Percentiles rank a stretch among this genome's conserved stretches.
phyloP scores from a whole-genome alignment of 2,797 vertebrate genomes.

The Lacerta viridis region DNA sequence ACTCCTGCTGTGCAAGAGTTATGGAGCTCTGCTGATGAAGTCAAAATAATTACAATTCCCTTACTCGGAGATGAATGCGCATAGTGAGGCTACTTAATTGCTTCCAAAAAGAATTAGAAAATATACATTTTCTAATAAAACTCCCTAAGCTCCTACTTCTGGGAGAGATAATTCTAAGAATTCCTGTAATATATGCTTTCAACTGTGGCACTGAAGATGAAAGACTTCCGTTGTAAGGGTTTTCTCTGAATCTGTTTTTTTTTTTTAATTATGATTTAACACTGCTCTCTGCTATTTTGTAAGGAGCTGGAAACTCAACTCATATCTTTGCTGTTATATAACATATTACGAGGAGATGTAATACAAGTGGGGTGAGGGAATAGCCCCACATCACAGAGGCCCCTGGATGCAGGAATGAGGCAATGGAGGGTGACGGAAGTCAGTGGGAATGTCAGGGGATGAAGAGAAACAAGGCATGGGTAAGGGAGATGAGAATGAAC shows the following conservation, averaged over 20 bases:
- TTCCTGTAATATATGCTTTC: conserved; percentile 26
- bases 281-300: conserved; percentile 13
- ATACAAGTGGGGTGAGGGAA: not conserved
- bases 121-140: not conserved
- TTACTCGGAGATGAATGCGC: conserved; percentile 15
- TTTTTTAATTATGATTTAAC: not conserved
- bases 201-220: conserved; percentile 12
- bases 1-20: not conserved
- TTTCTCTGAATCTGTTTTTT: conserved; percentile 34
- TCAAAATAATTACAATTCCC: conserved; percentile 35
- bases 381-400: not conserved
- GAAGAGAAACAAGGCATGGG: not conserved
- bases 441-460: not conserved
- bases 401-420: not conserved
- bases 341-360: not conserved
- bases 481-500: not conserved
- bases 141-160: conserved; percentile 18
- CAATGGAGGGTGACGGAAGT: not conserved
- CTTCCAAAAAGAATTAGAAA: conserved; percentile 51
- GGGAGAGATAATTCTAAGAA: conserved; percentile 42
- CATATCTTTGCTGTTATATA: not conserved
- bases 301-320: not conserved
- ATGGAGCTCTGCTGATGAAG: too few relatives aligned
- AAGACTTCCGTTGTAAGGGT: conserved; percentile 42
- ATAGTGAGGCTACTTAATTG: conserved; percentile 1